phyloP scores from a whole-genome alignment of 2,888 invertebrate species.

The Eilema caniola region DNA sequence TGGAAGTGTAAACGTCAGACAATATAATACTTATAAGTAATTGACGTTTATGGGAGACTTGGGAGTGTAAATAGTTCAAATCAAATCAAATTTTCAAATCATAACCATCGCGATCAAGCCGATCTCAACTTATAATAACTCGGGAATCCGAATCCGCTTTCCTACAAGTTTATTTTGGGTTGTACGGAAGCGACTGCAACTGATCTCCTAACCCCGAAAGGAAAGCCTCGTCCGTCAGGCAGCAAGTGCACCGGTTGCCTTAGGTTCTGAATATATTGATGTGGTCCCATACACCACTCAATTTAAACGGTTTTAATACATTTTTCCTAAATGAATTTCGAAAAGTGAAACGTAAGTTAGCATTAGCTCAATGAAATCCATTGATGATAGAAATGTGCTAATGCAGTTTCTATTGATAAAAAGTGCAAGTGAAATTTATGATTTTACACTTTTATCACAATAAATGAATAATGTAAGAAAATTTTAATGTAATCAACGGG shows the following conservation, averaged over 20 bases:
- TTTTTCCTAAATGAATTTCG: too few species aligned
- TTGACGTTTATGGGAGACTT: not conserved
- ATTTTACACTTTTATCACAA: not conserved
- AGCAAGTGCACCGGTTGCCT: not conserved
- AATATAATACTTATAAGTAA: conserved; percentile 24
- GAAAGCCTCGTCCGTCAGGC: not conserved
- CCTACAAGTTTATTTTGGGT: not conserved
- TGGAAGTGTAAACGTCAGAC: conserved; percentile 16
- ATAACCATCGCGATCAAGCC: not conserved
- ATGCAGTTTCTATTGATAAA: conserved; percentile 14
- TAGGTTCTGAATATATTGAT: not conserved
- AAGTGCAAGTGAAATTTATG: conserved; percentile 30
- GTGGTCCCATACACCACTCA: not conserved
- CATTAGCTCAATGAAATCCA: too few species aligned
- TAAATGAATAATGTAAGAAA: not conserved
- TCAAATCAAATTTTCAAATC: not conserved
- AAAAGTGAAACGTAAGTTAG: too few species aligned
- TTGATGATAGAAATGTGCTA: not conserved
- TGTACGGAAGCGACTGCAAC: not conserved
- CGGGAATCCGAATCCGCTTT: not conserved
- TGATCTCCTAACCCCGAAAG: not conserved
- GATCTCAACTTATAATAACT: not conserved
- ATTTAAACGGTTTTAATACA: too few species aligned
- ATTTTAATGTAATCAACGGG: not conserved
- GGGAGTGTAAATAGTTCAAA: not conserved